Evolutionary conservation across 2,113 vertebrate genomes (phyloP).

Genomic region (Amblyornis subalaris): DNA sequence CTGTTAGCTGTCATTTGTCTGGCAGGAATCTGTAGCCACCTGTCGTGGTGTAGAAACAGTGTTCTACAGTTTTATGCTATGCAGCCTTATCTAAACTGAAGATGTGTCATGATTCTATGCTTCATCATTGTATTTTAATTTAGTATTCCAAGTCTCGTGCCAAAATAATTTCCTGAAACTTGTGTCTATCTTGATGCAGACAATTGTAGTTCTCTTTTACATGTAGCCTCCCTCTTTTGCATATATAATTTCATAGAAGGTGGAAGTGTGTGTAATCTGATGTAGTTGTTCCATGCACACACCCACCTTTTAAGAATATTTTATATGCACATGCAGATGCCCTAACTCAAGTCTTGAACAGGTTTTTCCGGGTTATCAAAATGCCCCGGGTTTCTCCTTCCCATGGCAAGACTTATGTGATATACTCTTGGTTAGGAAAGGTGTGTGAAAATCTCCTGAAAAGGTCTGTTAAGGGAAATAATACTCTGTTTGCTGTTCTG

Average conservation of each 20-base stretch:
- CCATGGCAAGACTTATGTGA: background rate
- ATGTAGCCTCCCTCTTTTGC: constrained; percentile 23
- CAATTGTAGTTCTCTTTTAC: background rate
- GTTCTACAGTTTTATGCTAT: background rate
- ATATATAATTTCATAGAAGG: background rate
- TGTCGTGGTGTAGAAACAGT: background rate
- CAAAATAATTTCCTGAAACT: constrained; percentile 46
- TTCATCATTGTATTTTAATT: constrained; percentile 22
- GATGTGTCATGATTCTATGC: background rate
- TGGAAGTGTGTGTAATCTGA: constrained; percentile 3
- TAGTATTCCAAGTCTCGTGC: background rate
- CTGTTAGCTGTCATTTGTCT: constrained; percentile 7
- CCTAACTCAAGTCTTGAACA: background rate
- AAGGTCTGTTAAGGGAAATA: background rate
- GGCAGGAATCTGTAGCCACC: constrained; percentile 13
- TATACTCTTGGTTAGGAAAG: background rate
- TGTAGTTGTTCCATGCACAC: background rate
- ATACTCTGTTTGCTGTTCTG: background rate
- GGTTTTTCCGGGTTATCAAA: constrained; percentile 26
- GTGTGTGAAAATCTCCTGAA: background rate
- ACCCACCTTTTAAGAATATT: constrained; percentile 6
- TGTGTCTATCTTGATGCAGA: constrained; percentile 19
- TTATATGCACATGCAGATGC: background rate
- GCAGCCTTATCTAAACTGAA: background rate
- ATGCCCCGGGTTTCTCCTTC: background rate